Conservation (phyloP, 2,888 invertebrate genomes). For the Oscheius sp. region DNA sequence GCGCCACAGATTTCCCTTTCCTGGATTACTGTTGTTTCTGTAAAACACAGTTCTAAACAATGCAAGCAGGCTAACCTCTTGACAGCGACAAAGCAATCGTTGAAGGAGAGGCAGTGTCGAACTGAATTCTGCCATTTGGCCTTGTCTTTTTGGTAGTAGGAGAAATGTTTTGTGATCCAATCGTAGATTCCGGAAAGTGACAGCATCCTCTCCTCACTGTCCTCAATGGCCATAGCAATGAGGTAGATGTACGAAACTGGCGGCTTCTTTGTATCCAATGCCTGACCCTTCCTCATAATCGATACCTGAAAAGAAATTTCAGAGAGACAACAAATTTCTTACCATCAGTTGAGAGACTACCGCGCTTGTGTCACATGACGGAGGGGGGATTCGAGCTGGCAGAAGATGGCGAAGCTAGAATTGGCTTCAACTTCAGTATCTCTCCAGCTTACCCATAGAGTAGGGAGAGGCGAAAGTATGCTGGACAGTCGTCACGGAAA, state of each 20-base stretch:
- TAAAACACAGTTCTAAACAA: background rate
- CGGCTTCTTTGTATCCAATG: conserved; percentile 2
- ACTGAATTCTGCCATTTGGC: conserved; percentile 22
- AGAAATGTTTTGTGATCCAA: conserved; percentile 17
- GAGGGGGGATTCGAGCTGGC: no score
- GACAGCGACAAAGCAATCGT: conserved; percentile 19
- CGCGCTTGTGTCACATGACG: no score
- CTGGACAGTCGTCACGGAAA: no score
- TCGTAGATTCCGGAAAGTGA: conserved; percentile 11
- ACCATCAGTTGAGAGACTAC: no score
- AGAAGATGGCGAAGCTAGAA: no score
- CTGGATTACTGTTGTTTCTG: conserved; percentile 2
- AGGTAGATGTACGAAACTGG: conserved; percentile 15
- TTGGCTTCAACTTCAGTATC: no score
- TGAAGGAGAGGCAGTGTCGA: conserved; percentile 21
- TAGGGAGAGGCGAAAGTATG: no score
- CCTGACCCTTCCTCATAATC: background rate
- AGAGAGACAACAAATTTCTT: no score
- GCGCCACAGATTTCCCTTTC: conserved; percentile 21
- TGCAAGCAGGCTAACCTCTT: background rate
- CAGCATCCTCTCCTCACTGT: conserved; percentile 5
- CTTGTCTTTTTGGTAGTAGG: conserved; percentile 23
- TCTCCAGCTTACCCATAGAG: no score
- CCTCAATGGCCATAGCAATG: conserved; percentile 26
- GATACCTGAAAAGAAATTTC: background rate